Conservation (phyloP, 2,113 vertebrate genomes). For the Psittacara wagleri region DNA sequence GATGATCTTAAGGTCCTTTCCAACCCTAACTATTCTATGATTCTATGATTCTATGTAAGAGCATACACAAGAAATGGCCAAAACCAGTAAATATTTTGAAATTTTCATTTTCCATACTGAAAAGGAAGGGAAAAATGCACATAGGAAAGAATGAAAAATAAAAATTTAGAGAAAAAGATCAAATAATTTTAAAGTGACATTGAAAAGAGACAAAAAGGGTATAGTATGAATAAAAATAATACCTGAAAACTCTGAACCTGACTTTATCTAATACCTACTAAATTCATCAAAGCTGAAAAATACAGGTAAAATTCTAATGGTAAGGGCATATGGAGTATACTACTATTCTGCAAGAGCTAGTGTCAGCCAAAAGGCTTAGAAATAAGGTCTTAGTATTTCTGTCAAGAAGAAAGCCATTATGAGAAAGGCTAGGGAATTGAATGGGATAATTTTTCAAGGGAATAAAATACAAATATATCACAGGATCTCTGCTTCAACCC, state of each 20-base stretch:
- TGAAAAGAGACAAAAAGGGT: background rate
- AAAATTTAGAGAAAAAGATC: rapidly evolving
- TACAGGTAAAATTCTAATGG: background rate
- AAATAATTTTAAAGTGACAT: background rate
- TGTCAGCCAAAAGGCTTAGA: background rate
- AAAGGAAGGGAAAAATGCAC: background rate
- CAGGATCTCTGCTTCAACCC: background rate
- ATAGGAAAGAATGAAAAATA: background rate
- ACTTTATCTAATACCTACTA: background rate
- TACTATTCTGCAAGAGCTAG: background rate
- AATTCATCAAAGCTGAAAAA: background rate
- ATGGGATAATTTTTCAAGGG: background rate
- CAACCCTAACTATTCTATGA: too few species aligned
- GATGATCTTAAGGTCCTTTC: too few species aligned
- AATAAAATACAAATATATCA: background rate
- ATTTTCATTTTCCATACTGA: background rate
- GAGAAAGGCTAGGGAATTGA: background rate
- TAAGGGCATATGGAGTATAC: background rate
- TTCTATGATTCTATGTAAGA: background rate
- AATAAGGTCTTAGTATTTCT: background rate
- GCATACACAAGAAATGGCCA: background rate
- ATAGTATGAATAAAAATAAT: background rate
- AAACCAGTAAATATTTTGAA: background rate
- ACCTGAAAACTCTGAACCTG: background rate
- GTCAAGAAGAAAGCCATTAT: background rate